A percentile compares a stretch with the other conserved stretches of the same genome.
Conservation (phyloP, 1,140 invertebrate genomes). For the Drosophila bocqueti region DNA sequence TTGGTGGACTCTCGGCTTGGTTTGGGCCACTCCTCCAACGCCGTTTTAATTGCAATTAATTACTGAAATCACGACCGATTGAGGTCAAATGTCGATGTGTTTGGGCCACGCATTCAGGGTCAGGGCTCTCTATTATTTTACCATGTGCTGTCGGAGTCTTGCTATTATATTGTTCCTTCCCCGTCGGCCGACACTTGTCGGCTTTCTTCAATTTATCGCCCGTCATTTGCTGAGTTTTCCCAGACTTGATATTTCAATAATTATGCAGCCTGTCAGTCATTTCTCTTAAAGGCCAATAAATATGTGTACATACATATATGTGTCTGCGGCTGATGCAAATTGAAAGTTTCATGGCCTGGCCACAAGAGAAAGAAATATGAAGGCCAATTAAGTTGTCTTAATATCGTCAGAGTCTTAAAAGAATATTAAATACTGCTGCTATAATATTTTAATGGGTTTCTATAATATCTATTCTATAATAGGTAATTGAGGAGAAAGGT, state of each 20-base stretch:
- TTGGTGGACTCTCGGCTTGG: conserved; percentile 27
- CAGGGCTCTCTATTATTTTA: conserved; percentile 28
- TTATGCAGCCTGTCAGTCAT: conserved; percentile 43
- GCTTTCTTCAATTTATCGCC: conserved; percentile 56
- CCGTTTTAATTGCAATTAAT: conserved; percentile 72
- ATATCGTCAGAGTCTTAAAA: neutral
- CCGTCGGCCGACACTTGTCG: conserved; percentile 35
- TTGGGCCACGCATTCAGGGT: conserved; percentile 19
- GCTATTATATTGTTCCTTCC: conserved; percentile 10
- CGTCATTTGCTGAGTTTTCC: conserved; percentile 28
- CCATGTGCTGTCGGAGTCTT: neutral
- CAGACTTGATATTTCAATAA: conserved; percentile 48
- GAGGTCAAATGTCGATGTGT: conserved; percentile 60
- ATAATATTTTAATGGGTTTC: neutral
- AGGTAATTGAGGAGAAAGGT: too few species aligned
- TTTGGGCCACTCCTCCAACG: conserved; percentile 13
- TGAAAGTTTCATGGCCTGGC: conserved; percentile 28
- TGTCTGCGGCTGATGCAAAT: conserved; percentile 35
- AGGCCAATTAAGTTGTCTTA: conserved; percentile 24
- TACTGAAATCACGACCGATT: conserved; percentile 53
- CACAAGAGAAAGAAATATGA: conserved; percentile 21
- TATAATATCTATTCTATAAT: neutral
- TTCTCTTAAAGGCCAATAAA: conserved; percentile 45
- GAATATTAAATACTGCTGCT: neutral
- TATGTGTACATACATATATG: conserved; percentile 12